phyloP scores from a whole-genome alignment of 2,888 invertebrate species.

The Papilio protenor region DNA sequence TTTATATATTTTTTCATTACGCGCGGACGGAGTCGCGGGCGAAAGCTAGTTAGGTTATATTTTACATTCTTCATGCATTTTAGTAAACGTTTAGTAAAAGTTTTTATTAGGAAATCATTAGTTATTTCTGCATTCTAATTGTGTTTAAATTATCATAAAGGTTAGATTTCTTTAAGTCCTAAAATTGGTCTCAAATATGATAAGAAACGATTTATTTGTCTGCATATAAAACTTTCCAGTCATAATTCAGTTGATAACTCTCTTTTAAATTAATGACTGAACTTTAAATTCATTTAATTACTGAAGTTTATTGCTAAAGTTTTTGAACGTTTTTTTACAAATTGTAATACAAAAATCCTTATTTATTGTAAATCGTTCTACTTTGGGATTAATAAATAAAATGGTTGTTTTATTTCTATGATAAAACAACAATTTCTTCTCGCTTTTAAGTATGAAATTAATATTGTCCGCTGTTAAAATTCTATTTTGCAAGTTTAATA shows the following conservation, averaged over 20 bases:
- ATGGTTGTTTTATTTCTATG: background rate
- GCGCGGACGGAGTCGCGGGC: no score
- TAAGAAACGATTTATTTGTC: conserved; percentile 3
- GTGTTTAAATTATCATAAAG: background rate
- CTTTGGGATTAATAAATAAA: background rate
- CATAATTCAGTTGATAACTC: background rate
- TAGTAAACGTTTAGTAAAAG: no score
- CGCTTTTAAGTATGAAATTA: background rate
- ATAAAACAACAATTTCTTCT: background rate
- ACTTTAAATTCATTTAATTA: background rate
- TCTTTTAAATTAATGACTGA: conserved; percentile 1
- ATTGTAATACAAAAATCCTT: background rate
- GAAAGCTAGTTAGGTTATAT: no score
- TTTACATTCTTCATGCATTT: no score
- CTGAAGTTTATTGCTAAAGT: background rate
- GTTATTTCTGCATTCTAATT: background rate
- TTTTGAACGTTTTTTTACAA: background rate
- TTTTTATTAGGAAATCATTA: background rate
- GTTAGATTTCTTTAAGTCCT: background rate
- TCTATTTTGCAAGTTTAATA: conserved; percentile 14
- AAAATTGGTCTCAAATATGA: conserved; percentile 5
- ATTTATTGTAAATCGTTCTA: background rate
- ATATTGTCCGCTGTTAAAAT: conserved; percentile 7
- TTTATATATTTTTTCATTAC: no score
- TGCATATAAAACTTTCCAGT: conserved; percentile 5